These are phyloP conservation scores for Xiphorhynchus elegans DNA, from an alignment of 2,113 vertebrate species.

Conservation along the genomic window DNA sequence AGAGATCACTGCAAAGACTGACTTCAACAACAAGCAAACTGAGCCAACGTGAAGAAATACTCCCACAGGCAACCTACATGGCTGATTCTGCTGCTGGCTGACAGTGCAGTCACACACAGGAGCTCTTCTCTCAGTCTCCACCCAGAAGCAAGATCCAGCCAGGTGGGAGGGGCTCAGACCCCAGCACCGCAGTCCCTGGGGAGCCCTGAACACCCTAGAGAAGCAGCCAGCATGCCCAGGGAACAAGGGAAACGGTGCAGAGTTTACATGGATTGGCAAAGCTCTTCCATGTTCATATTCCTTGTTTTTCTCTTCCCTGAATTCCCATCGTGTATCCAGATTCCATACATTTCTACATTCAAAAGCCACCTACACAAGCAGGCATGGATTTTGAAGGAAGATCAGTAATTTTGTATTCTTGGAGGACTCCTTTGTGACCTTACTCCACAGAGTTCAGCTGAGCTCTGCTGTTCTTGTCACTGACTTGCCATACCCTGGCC, in stretches of 20 bases:
- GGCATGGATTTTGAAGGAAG: neutral
- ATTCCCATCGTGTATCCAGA: neutral
- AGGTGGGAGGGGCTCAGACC: neutral
- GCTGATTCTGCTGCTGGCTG: conserved; percentile 17
- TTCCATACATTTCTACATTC: neutral
- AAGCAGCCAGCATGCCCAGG: neutral
- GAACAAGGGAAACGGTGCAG: neutral
- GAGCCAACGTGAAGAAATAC: conserved; percentile 12
- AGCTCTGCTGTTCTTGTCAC: neutral
- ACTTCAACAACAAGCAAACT: neutral
- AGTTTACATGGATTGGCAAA: neutral
- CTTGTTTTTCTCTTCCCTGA: neutral
- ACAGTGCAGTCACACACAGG: neutral
- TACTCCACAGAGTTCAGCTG: neutral
- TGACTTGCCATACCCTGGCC: neutral
- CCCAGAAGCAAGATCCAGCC: neutral
- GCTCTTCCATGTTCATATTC: neutral
- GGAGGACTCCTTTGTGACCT: neutral
- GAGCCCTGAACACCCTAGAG: neutral
- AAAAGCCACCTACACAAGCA: neutral
- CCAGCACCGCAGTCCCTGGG: neutral
- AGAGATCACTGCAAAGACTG: neutral
- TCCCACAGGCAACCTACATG: neutral
- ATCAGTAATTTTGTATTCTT: neutral
- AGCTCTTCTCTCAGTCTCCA: neutral